Evolutionary conservation across 2,888 invertebrate species (phyloP), one percentile per base, ranked within the genome.

Genomic region (Dryomyza anilis): DNA sequence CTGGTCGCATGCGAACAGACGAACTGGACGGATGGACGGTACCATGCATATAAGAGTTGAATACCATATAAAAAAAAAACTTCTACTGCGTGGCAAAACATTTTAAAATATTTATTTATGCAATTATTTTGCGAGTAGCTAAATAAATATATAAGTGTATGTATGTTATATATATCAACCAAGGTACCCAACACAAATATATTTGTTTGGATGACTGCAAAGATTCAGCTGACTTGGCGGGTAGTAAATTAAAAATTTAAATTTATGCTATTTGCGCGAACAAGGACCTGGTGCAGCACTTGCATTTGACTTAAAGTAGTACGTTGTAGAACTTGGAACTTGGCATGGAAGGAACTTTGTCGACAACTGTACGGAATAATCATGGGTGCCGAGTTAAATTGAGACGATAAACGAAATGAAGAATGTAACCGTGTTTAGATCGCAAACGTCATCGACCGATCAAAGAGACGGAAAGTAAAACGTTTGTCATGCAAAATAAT

Each of bases 91-190:
- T 30, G 25, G 16, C n/a, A n/a, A n/a, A 46, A 30, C 43, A 61
- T 65, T 67, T 77, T 75, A 78, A 78, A 78, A 77, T 77, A 77
- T 77, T 77, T 77, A 77, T 77, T 76, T 77, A 78, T 77, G 77
- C 77, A 78, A 78, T 77, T 77, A 77, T 78, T 77, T 78, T 76
- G 78, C 77, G 77, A 77, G 77, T 78, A 77, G 75, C 77, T 78
- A 78, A 77, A 77, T 77, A 77, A 77, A 77, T 76, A 76, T 74
- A 76, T 75, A 58, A 50, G 72, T 72, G 71, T 73, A 75, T 74
- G 16, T 48, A 5, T 50, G 36, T 33, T 39, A n/a, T 16, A 21
- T n/a, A 25, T 21, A 50, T 21, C 50, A 12, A 5, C 23, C 29
- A 12, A 19, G 30, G 14, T 46, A 21, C 19, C 3, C 14, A 21